A percentile compares a stretch with the other conserved stretches of the same genome.
Evolutionary conservation across 2,797 vertebrate species (phyloP).

Genomic region (Phrynocephalus vlangalii): DNA sequence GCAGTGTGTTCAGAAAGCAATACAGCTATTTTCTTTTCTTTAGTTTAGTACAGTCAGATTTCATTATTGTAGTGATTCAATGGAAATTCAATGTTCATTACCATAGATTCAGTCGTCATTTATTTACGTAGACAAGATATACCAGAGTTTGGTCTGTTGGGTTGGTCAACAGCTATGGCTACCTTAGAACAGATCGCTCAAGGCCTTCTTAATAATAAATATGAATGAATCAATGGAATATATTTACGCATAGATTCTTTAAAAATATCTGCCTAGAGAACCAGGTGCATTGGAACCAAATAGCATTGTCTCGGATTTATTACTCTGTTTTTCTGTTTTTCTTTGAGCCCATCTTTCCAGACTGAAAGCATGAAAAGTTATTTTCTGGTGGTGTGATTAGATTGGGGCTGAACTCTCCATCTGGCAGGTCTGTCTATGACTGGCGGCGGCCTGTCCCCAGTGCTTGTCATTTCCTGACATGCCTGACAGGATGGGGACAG

Average conservation of each 20-base stretch:
- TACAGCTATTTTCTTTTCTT: not conserved
- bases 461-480: constrained; percentile 98
- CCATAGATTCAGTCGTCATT: not conserved
- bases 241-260: constrained; percentile 56
- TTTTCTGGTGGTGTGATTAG: constrained; percentile 99
- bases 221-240: constrained; percentile 59
- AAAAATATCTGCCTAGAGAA: constrained; percentile 73
- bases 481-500: constrained; percentile 99
- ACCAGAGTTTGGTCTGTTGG: constrained; percentile 9
- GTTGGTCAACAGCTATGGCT: constrained; percentile 22
- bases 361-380: constrained; percentile 85
- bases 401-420: constrained; percentile 99
- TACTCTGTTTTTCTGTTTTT: constrained; percentile 62
- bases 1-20: not conserved
- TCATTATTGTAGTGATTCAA: not conserved
- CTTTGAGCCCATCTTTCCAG: constrained; percentile 82
- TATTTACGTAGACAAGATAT: not conserved
- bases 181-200: constrained; percentile 69
- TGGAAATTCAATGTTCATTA: too few species aligned
- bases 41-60: constrained; percentile 9
- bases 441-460: constrained; percentile 95
- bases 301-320: constrained; percentile 80
- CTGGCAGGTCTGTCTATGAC: constrained; percentile 99
- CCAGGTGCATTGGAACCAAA: constrained; percentile 83
- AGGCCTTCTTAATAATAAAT: constrained; percentile 48